Conservation (phyloP, 1,140 invertebrate genomes). For the Drosophila grimshawi region DNA sequence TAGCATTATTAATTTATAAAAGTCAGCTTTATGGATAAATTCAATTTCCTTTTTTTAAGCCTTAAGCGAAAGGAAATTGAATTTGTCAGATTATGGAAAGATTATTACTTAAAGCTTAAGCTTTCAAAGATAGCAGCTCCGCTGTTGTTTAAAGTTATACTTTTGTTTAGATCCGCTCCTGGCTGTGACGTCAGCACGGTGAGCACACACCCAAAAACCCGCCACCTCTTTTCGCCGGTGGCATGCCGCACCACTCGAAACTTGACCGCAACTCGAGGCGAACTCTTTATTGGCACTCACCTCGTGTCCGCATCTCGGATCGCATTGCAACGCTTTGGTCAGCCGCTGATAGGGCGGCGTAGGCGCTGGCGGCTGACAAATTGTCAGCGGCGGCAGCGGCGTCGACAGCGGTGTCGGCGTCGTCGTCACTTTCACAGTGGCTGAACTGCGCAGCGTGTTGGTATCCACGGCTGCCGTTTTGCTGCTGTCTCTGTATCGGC, state of each 20-base stretch:
- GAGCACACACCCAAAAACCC: not conserved
- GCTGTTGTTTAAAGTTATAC: no score
- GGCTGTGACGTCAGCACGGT: slow-evolving; percentile 56
- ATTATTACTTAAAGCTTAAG: no score
- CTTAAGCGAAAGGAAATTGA: no score
- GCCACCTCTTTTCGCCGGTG: not conserved
- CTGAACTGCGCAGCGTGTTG: slow-evolving; percentile 73
- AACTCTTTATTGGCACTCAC: slow-evolving; percentile 60
- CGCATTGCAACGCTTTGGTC: slow-evolving; percentile 84
- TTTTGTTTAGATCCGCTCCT: slow-evolving; percentile 21
- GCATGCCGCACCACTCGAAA: not conserved
- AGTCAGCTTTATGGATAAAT: no score
- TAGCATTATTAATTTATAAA: no score
- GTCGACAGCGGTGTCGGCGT: slow-evolving; percentile 36
- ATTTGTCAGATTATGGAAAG: no score
- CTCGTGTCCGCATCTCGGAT: slow-evolving; percentile 84
- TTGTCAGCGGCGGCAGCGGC: slow-evolving; percentile 65
- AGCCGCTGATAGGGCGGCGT: slow-evolving; percentile 84
- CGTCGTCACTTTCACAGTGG: slow-evolving; percentile 63
- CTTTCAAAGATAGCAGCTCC: no score
- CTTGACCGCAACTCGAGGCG: slow-evolving; percentile 38
- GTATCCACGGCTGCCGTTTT: slow-evolving; percentile 84
- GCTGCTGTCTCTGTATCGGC: slow-evolving; percentile 59
- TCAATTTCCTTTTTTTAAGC: no score
- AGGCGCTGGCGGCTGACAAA: slow-evolving; percentile 75